Evolutionary conservation across 2,797 vertebrate genomes (phyloP), one percentile per base, ranked within the genome.

Genomic region (Acrossocheilus fasciatus): DNA sequence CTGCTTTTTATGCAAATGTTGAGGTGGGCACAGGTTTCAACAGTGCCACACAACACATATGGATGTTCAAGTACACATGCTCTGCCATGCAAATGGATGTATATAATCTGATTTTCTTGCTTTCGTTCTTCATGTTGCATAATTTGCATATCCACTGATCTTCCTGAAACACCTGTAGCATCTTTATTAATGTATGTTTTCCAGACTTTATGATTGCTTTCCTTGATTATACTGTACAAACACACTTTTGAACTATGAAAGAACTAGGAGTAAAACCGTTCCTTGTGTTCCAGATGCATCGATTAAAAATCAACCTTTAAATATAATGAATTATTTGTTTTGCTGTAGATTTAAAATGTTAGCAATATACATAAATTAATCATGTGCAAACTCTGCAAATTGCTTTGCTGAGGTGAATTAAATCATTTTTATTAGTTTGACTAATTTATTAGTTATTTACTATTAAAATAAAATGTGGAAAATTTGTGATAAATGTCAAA

Each of bases 21-120:
- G 73, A 88, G 80, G 68, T 83, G 87, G 80, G 90, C 92, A 91
- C 91, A 91, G 92, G 91, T 88, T 92, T 86, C 87, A 88, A 86
- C 87, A 26, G 26, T 14, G 47, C 12, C 41, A 54, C 69, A 64
- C 62, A 30, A 45, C 43, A 41, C 43, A 78, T 54, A 81, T 43
- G 75, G 45, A 82, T 50, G 26, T 72, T 75, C 69, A 68, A 72
- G 64, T 47, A n/a, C 75, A 59, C 57, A 54, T 43, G 15, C 20
- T 30, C 70, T 39, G 10, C 20, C n/a, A 41, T 72, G 83, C 43
- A 85, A 69, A 78, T 57, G 36, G 62, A 54, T 43, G 45, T 5
- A 68, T 54, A 54, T 68, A 84, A 84, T 66, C 8, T 11, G 10
- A 78, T 69, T 77, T 41, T 52, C 12, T 50, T 66, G 66, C 45